Base-by-base conservation (phyloP, 2,888 invertebrate genomes). In the Vesta saturnalis region DNA sequence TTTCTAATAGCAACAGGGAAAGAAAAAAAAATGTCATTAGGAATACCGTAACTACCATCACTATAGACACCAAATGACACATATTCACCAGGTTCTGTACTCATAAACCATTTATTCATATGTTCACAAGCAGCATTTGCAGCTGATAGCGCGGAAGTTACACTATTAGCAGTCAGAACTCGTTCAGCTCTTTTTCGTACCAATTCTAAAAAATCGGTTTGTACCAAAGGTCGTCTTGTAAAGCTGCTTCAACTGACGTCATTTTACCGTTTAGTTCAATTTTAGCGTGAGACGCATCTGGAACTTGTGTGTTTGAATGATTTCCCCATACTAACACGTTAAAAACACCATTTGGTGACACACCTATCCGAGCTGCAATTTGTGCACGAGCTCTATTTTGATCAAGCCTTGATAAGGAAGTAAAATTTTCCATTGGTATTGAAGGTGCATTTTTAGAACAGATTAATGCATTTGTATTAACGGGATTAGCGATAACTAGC, bases 251-350 rank as follows among this genome's bases (percentile, higher is more conserved):
- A 0, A 92, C 92, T 0, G 89, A 79, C 70, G 90, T 88, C 18
- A 85, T 82, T n/a, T 85, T 85, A 3, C 89, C 88, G 62, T 86
- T 86, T 60, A 88, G 18, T 12, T 57, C 43, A 30, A 70, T 61
- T 15, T 64, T 61, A 21, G 94, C 94, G 81, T 93, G 91, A 22
- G 89, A 87, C 0, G 94, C 93, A 86, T 99, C 99, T 4, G 99
- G 99, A 84, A 94, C 99, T 86, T 99, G 99, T 6, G 99, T 99
- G 4, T 96, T 95, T 0, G 99, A 99, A 84, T 99, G 99, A 85
- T 99, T 99, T 54, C 99, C 99, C 99, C 99, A 99, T 83, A 99
- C 99, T 71, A 97, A 93, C 14, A 97, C 92, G 82, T 97, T 97
- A 78, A 70, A 74, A n/a, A 98, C 94, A 80, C 91, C 87, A 70